Evolutionary conservation across 2,888 invertebrate genomes (phyloP).

Genomic region (Bibio marci): DNA sequence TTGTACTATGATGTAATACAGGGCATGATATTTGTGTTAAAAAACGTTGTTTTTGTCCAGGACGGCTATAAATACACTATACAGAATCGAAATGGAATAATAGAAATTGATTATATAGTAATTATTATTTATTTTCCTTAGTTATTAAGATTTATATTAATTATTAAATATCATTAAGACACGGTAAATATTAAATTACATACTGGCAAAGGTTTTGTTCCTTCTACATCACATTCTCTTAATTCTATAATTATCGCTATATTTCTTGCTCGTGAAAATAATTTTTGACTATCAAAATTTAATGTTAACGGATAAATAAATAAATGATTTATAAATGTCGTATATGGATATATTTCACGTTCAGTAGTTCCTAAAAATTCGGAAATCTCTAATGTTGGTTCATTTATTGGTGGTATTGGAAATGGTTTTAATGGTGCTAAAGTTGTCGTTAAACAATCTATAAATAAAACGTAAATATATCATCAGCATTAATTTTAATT

Average conservation of each 20-base stretch:
- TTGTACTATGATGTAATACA: constrained; percentile 79
- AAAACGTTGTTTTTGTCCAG: constrained; percentile 33
- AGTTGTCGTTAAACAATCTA: constrained; percentile 72
- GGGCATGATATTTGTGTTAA: constrained; percentile 48
- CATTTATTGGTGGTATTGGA: constrained; percentile 54
- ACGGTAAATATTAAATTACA: constrained; percentile 12
- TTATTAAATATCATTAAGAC: constrained; percentile 1
- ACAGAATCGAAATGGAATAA: background rate
- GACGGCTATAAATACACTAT: constrained; percentile 58
- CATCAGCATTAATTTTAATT: constrained; percentile 6
- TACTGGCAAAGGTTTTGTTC: constrained; percentile 57
- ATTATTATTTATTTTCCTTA: too few species aligned
- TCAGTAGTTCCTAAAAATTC: constrained; percentile 56
- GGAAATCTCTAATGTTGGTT: constrained; percentile 70
- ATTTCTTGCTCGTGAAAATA: constrained; percentile 84
- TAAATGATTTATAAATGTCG: constrained; percentile 72
- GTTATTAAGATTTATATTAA: too few species aligned
- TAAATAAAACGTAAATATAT: constrained; percentile 12
- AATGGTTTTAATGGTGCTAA: constrained; percentile 74
- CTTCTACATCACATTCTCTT: constrained; percentile 61
- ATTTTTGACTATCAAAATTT: constrained; percentile 80
- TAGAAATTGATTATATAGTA: background rate
- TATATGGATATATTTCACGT: constrained; percentile 58
- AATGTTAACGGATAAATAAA: constrained; percentile 80
- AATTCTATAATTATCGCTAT: constrained; percentile 83